phyloP scores from a whole-genome alignment of 2,797 vertebrate species.

The Myripristis murdjan region DNA sequence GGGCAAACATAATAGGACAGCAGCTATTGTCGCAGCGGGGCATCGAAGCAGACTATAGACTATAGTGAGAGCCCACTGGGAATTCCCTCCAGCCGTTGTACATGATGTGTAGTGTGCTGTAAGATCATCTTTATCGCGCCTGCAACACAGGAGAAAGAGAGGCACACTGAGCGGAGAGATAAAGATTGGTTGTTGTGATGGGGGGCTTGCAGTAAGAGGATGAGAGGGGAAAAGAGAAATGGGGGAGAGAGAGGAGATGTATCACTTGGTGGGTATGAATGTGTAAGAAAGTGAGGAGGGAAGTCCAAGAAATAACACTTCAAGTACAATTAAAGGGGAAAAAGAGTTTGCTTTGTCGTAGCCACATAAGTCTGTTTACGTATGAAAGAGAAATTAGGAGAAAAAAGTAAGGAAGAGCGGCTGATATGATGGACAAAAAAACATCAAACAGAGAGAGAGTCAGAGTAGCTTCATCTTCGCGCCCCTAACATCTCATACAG shows the following conservation, averaged over 20 bases:
- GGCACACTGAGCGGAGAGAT: constrained; percentile 23
- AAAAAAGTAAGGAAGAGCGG: not conserved
- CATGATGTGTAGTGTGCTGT: constrained; percentile 40
- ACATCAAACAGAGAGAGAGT: not conserved
- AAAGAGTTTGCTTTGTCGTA: too few species aligned
- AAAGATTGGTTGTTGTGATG: constrained; percentile 16
- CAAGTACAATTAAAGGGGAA: too few species aligned
- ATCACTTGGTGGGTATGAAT: not conserved
- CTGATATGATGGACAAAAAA: not conserved
- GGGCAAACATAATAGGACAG: constrained; percentile 30
- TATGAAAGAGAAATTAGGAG: not conserved
- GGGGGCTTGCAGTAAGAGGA: not conserved
- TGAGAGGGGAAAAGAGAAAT: constrained; percentile 8
- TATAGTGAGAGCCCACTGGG: constrained; percentile 19
- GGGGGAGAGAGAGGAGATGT: constrained; percentile 8
- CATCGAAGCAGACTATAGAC: constrained; percentile 15
- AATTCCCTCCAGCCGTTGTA: constrained; percentile 23
- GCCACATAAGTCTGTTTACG: not conserved
- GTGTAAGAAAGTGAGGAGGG: constrained; percentile 5
- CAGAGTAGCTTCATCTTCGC: not conserved
- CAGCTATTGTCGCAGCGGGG: constrained; percentile 7
- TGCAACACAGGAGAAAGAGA: constrained; percentile 28
- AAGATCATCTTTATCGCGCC: constrained; percentile 58
- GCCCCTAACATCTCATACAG: not conserved
- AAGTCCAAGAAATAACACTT: not conserved